Evolutionary conservation across 2,797 vertebrate species (phyloP), one percentile per base, ranked within the genome.

Genomic region (Anomalospiza imberbis): DNA sequence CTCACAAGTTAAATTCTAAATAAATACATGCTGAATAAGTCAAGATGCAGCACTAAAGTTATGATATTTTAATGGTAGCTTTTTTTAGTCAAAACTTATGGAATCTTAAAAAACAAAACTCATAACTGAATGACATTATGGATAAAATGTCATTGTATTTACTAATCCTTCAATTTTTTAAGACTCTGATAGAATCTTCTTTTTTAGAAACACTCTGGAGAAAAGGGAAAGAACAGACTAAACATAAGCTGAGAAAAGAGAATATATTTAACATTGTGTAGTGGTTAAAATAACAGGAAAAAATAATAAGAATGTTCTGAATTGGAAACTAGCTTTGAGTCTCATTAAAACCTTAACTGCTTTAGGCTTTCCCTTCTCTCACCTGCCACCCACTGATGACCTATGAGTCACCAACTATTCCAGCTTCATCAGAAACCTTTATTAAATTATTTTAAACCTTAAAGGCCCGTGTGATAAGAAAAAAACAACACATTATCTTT

Each of bases 311-410:
- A 93, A 96, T 92, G 82, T 94, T 97, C 88, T 96, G 94, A 96
- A 96, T 93, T 85, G 93, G 93, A 97, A 97, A 96, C 81, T 89
- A 94, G 85, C 93, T 95, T 94, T 91, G 75, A 94, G 91, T 97
- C 96, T 98, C 96, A 98, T 97, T 98, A 98, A 97, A 96, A 92
- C 89, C 86, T 95, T 96, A 96, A 97, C 88, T 92, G 97, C 97
- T 97, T 72, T 89, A 98, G 98, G 97, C 97, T 96, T 97, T 97
- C 95, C 96, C 95, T 97, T 98, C 94, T 97, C 91, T 98, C 97
- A 98, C 98, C 98, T 98, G 94, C 98, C 97, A 98, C 98, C 98
- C 97, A 98, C 98, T 97, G 96, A 95, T 98, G 98, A 98, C 98
- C 98, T 98, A 98, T 98, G 98, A 98, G 96, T 98, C 98, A 98